These are phyloP conservation scores for Zele albiditarsus DNA, from an alignment of 2,888 invertebrate species.

Conservation along the genomic window DNA sequence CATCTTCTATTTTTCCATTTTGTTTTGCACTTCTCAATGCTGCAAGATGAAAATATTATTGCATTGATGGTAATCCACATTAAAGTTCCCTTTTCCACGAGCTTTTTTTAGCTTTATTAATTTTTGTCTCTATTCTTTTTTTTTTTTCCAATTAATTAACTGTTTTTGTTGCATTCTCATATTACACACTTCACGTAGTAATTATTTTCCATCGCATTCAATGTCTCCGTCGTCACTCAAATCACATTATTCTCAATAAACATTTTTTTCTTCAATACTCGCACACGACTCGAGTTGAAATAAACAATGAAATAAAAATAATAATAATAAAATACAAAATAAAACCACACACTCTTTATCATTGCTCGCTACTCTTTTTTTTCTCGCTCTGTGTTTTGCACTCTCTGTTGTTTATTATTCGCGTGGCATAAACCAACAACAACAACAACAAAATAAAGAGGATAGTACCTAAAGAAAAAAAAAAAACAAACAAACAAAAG, in stretches of 20 bases:
- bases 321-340: not conserved
- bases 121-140: not conserved
- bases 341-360: not conserved
- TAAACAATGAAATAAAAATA: not conserved
- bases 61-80: not conserved
- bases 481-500: not conserved
- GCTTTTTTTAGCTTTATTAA: not conserved
- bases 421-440: not conserved
- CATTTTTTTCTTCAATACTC: constrained; percentile 17
- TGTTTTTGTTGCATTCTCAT: not conserved
- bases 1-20: no score
- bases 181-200: not conserved
- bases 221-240: not conserved
- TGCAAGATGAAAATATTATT: no score
- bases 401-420: constrained; percentile 26
- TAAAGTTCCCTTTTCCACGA: not conserved
- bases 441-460: not conserved
- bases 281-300: constrained; percentile 31
- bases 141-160: not conserved
- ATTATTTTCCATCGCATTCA: not conserved
- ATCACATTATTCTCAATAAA: not conserved
- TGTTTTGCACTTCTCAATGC: no score
- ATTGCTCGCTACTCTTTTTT: constrained; percentile 33
- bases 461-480: not conserved
- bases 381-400: constrained; percentile 11